Base-by-base conservation (phyloP, 1,140 invertebrate species). In the Chrysopa pallens region DNA sequence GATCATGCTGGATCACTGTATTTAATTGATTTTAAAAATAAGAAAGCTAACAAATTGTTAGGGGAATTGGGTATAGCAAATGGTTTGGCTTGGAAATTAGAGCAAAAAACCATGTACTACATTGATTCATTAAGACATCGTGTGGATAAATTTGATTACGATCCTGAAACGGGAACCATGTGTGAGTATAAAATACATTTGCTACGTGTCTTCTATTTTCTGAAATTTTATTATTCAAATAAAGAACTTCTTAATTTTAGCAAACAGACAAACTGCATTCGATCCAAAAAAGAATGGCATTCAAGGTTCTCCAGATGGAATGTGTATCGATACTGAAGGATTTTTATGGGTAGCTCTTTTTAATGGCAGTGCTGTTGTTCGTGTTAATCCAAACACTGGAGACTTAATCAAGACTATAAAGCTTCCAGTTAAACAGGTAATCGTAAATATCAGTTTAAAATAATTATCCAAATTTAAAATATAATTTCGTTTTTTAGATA, bases 31-130 rank as follows among this genome's bases (percentile, higher is more conserved):
- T 40, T 43, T 50, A 6, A 27, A 36, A 29, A 42, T 11, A 42
- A 46, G 15, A 29, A 47, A 38, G 11, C 52, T 7, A 50, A 42
- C 33, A 58, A 48, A 35, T 51, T 60, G 41, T 64, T 51, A 39
- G 51, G 46, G 44, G 52, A 67, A 48, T 64, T 84, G 14, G 65
- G 69, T 36, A 78, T 88, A 43, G 80, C 82, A 11, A 92, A 91
- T 55, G 86, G 87, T 0, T 56, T 91, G 4, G 76, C 76, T 6
- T 91, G 85, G 84, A 76, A 74, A 49, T 51, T 60, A 2, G 66
- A 74, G 39, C 67, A 73, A 42, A 73, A 72, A 17, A 73, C 70
- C 8, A 73, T 85, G 59, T 87, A 83, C 56, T 84, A 79, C 53
- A 78, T 80, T 3, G 81, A 87, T 56, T 74, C 79, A 3, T 61